Conservation (phyloP, 1,140 invertebrate species). For the Diachasmimorpha longicaudata region DNA sequence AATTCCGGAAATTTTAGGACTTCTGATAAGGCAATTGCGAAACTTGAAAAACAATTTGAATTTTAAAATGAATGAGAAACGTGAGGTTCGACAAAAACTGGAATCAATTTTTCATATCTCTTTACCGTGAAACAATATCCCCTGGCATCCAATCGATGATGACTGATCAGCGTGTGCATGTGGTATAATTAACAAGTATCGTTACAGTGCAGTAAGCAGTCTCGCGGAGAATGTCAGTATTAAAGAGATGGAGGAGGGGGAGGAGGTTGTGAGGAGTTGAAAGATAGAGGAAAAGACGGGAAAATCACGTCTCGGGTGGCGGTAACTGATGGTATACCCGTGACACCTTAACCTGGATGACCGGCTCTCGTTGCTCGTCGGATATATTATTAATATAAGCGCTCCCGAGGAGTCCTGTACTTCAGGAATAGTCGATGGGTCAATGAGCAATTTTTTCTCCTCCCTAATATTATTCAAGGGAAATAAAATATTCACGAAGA, state of each 20-base stretch:
- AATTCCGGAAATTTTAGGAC: no score
- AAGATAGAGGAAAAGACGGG: conserved; percentile 7
- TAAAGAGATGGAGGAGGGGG: neutral
- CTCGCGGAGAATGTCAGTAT: conserved; percentile 11
- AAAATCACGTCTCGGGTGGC: conserved; percentile 24
- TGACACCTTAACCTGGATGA: conserved; percentile 50
- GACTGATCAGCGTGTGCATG: conserved; percentile 16
- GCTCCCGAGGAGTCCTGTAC: neutral
- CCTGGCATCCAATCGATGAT: conserved; percentile 14
- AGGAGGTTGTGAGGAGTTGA: neutral
- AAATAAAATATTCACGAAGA: no score
- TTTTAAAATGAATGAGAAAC: neutral
- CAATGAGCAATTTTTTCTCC: no score
- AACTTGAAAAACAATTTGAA: neutral
- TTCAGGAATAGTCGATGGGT: neutral
- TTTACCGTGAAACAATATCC: conserved; percentile 6
- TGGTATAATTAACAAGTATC: conserved; percentile 30
- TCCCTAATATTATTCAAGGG: no score
- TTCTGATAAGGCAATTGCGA: no score
- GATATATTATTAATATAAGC: neutral
- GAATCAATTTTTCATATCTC: neutral
- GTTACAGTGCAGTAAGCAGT: conserved; percentile 24
- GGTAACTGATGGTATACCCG: conserved; percentile 31
- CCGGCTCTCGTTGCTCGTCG: conserved; percentile 31
- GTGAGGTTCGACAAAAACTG: neutral